A percentile compares a stretch with the other conserved stretches of the same genome.
phyloP scores from a whole-genome alignment of 2,113 vertebrate species.

The Pleuronectes platessa region DNA sequence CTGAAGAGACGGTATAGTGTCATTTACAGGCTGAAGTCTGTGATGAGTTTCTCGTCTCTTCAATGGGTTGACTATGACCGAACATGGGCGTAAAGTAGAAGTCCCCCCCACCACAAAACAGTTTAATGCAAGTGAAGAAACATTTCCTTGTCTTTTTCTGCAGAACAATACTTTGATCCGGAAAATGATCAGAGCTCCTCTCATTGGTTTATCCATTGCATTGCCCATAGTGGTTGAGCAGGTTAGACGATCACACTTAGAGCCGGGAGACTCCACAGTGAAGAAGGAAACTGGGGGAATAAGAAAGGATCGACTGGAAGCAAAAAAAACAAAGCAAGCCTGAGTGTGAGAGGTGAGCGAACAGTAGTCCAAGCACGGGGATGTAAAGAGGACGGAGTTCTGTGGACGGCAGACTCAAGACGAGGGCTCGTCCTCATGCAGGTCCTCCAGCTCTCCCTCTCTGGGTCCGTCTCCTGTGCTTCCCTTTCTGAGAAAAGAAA shows the following conservation, averaged over 20 bases:
- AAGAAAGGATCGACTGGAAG: constrained; percentile 1
- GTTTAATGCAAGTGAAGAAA: constrained; percentile 2
- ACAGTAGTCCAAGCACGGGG: constrained; percentile 1
- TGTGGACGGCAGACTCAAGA: constrained; percentile 63
- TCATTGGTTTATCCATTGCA: neutral
- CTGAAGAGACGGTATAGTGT: neutral
- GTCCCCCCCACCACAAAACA: neutral
- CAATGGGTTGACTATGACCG: neutral
- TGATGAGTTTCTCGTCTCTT: neutral
- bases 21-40: constrained; percentile 43
- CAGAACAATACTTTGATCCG: neutral
- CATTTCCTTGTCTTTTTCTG: neutral
- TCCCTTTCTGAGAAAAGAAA: constrained; percentile 73
- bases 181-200: neutral
- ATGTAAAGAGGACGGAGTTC: constrained; percentile 19
- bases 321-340: constrained; percentile 7
- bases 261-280: neutral
- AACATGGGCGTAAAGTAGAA: neutral
- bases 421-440: constrained; percentile 82
- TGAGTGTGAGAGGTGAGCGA: neutral
- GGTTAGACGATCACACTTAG: neutral
- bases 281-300: neutral
- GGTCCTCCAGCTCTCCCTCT: constrained; percentile 84
- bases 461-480: constrained; percentile 81
- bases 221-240: neutral